Evolutionary conservation across 2,113 vertebrate species (phyloP).

Genomic region (Xiphophorus hellerii): DNA sequence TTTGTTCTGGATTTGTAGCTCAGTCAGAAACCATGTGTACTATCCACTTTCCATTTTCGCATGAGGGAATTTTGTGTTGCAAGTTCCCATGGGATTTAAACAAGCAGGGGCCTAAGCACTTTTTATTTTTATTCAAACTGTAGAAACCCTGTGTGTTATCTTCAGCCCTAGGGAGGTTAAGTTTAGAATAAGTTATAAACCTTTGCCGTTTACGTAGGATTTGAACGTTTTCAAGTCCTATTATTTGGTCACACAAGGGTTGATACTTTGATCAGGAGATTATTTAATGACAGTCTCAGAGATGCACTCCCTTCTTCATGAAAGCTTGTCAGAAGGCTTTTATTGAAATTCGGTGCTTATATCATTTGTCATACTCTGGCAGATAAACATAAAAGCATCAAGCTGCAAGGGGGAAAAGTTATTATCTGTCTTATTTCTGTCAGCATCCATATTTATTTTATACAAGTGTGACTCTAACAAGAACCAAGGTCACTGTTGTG

Average conservation of each 20-base stretch:
- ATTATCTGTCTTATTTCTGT: not conserved
- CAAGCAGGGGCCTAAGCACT: conserved; percentile 31
- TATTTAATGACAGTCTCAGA: conserved; percentile 23
- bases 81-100: conserved; percentile 17
- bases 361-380: no score
- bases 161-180: conserved; percentile 2
- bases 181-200: conserved; percentile 33
- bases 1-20: conserved; percentile 2
- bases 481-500: no score
- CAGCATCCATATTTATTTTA: not conserved
- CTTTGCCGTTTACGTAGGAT: conserved; percentile 27
- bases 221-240: conserved; percentile 31
- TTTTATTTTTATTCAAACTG: conserved; percentile 27
- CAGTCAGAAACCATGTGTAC: not conserved
- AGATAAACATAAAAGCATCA: no score
- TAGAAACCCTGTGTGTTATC: not conserved
- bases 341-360: not conserved
- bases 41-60: conserved; percentile 27
- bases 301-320: conserved; percentile 10
- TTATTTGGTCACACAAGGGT: conserved; percentile 52
- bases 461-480: not conserved
- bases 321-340: not conserved
- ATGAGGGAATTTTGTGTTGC: conserved; percentile 15
- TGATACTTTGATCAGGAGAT: conserved; percentile 57
- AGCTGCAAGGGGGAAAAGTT: no score